These are phyloP conservation scores for Forpus xanthops DNA, from an alignment of 2,797 vertebrate genomes.

Conservation along the genomic window DNA sequence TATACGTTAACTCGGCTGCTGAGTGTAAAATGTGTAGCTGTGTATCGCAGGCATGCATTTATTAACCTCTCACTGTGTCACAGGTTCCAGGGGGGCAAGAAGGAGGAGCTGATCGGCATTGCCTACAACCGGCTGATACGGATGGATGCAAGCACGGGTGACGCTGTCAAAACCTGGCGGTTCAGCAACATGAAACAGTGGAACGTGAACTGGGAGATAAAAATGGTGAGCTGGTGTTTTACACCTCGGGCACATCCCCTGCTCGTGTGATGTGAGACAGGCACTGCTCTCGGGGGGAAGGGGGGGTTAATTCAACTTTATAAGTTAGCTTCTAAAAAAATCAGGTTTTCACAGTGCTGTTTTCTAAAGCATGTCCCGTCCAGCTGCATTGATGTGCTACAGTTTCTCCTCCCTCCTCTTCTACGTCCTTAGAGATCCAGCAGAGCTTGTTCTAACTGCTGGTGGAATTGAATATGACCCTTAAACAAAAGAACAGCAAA, in stretches of 20 bases:
- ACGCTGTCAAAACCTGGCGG: constrained; percentile 97
- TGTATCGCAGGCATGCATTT: fast-evolving
- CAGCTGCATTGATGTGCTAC: fast-evolving
- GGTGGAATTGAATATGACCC: not conserved
- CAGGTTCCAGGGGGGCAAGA: constrained; percentile 95
- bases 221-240: constrained; percentile 83
- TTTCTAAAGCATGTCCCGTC: not conserved
- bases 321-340: not conserved
- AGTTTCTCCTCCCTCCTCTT: not conserved
- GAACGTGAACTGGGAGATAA: constrained; percentile 99
- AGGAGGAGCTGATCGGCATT: constrained; percentile 96
- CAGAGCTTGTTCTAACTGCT: not conserved
- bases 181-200: constrained; percentile 99
- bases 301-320: not conserved
- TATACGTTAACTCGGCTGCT: not conserved
- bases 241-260: fast-evolving
- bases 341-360: not conserved
- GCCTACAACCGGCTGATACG: constrained; percentile 96
- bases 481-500: not conserved
- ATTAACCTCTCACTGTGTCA: not conserved
- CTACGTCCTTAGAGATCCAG: not conserved
- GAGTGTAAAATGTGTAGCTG: fast-evolving
- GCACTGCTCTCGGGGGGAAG: fast-evolving
- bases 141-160: constrained; percentile 92
- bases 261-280: fast-evolving